Evolutionary conservation across 2,113 vertebrate genomes (phyloP).

Genomic region (Ivindomyrus marchei): DNA sequence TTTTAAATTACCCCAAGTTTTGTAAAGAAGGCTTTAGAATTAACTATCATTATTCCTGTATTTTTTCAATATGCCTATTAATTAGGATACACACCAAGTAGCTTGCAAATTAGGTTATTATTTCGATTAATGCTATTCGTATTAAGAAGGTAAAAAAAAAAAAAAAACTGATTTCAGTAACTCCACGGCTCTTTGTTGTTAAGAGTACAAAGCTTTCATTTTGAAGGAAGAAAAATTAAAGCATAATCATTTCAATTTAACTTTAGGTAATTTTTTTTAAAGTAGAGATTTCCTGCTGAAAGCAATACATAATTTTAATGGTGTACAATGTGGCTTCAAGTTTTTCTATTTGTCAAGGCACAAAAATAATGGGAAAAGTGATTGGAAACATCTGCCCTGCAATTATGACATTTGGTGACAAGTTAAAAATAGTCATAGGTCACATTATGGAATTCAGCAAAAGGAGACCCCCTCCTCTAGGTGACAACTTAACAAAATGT

Average conservation of each 20-base stretch:
- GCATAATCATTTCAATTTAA: neutral
- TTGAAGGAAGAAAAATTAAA: neutral
- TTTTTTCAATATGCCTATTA: neutral
- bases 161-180: neutral
- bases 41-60: neutral
- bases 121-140: neutral
- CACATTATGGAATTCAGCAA: neutral
- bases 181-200: constrained; percentile 1
- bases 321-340: neutral
- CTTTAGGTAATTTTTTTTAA: neutral
- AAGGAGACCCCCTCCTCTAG: neutral
- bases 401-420: neutral
- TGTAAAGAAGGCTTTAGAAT: neutral
- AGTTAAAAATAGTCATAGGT: neutral
- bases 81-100: neutral
- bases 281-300: neutral
- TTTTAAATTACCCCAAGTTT: neutral
- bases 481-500: neutral
- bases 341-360: neutral
- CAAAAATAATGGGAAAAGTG: neutral
- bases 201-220: constrained; percentile 7
- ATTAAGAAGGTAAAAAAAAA: neutral
- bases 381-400: neutral
- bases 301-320: neutral
- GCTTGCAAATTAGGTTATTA: neutral